Conservation (phyloP, 2,888 invertebrate species). For the Acanthosepion lycidas region DNA sequence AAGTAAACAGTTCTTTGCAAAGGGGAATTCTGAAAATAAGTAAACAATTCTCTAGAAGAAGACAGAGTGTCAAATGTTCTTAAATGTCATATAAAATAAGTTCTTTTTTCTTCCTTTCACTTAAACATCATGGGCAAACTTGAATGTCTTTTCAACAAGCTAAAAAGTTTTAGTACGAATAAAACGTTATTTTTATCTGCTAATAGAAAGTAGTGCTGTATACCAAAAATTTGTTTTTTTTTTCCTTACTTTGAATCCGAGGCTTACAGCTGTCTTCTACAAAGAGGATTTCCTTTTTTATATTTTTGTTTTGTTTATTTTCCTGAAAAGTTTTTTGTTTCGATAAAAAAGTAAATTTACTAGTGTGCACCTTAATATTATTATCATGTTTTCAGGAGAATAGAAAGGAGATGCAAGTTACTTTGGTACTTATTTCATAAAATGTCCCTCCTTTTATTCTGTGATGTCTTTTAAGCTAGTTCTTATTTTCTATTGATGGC, state of each 20-base stretch:
- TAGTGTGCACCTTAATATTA: neutral
- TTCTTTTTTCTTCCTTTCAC: neutral
- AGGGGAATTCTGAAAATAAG: too few relatives aligned
- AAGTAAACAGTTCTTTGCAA: too few relatives aligned
- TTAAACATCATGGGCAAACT: neutral
- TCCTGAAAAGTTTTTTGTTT: neutral
- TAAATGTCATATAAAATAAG: neutral
- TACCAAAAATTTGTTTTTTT: neutral
- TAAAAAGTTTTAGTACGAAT: neutral
- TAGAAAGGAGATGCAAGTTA: neutral
- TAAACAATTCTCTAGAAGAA: neutral
- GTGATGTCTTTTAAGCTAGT: neutral
- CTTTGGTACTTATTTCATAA: neutral
- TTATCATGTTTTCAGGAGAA: neutral
- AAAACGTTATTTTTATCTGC: neutral
- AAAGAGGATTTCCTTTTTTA: neutral
- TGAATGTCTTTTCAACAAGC: neutral
- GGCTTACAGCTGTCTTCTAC: slow-evolving; percentile 7
- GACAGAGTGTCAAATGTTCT: neutral
- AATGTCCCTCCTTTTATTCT: neutral
- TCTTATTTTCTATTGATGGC: neutral
- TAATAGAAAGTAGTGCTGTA: neutral
- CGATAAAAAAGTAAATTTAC: neutral
- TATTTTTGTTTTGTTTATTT: neutral
- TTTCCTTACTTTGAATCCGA: neutral